Evolutionary conservation across 2,888 invertebrate genomes (phyloP), one percentile per base, ranked within the genome.

Genomic region (Panzeria rudis): DNA sequence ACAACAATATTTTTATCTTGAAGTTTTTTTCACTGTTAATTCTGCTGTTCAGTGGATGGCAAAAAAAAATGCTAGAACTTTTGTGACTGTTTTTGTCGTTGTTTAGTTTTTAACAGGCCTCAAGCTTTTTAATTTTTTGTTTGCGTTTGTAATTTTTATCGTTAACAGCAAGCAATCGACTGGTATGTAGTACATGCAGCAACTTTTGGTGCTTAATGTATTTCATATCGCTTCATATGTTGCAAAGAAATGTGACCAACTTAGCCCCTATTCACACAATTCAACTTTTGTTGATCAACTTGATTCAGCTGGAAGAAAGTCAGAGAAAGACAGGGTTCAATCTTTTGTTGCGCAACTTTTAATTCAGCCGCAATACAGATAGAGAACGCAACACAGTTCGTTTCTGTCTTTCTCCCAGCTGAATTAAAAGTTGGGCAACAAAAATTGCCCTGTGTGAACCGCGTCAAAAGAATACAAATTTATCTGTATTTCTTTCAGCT

Each of bases 1-100:
- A 54, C 35, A 79, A 71, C 69, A 84, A 76, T 50, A 72, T 62
- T 81, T 84, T 84, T 84, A 81, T 84, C 80, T 80, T 66, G 13
- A 66, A 59, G 7, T 59, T 75, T 64, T 80, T 59, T 71, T 15
- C 41, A 23, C 47, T 29, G 50, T 44, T 54, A 56, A 56, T 71
- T 71, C 13, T 47, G 29, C 52, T 62, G 32, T 29, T 64, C 56
- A 8, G 20, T 17, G 17, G 35, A 47, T 32, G 35, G 29, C 29
- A 38, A 41, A 41, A 20, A 38, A 32, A 71, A 38, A 29, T 17
- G 54, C 66, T 75, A 61, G 29, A 35, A 50, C 15, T 59, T 56
- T 64, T 56, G 41, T 6, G 3, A 25, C 11, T 79, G 41, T 71
- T 62, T 44, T 47, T 75, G 38, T 75, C 11, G 75, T 75, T 75